Evolutionary conservation across 2,888 invertebrate genomes (phyloP), one percentile per base, ranked within the genome.

Genomic region (Danaus chrysippus): DNA sequence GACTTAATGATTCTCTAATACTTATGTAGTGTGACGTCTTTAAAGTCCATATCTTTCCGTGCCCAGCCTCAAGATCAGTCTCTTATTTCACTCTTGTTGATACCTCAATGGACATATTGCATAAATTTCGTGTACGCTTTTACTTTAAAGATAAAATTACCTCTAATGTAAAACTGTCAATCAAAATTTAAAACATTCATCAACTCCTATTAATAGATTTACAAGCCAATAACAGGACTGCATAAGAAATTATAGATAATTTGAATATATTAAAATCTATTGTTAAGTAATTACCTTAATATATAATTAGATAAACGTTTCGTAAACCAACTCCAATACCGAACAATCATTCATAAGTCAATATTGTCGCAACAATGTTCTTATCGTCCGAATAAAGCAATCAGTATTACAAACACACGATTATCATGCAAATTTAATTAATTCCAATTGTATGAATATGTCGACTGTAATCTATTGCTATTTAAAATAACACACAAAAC

Each of bases 401-500:
- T 49, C 42, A 17, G 55, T 53, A 17, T 60, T 44, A 54, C 34
- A 19, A 23, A n/a, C 42, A 76, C 77, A 81, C 82, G 81, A 86
- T 85, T 82, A 82, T 78, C 83, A 85, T 84, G 83, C 78, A 78
- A 82, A 80, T 84, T 84, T 90, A 89, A 88, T 88, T 87, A 84
- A 83, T 84, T 86, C 84, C 84, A 84, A 82, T 81, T 82, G 78
- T 78, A 82, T 77, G 72, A 76, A 76, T 76, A 63, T 53, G 62
- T 56, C 59, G 57, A 52, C 58, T 76, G 77, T 78, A 78, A 86
- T 87, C 84, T 85, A 87, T 87, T 79, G 86, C 82, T 81, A 86
- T 89, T 88, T 88, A 88, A 89, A 63, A 88, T 88, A 84, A 87
- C 86, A 87, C 85, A 86, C 84, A 83, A 81, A 84, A 86, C 87